A percentile compares a stretch with the other conserved stretches of the same genome.
phyloP scores from a whole-genome alignment of 2,888 invertebrate species.

The Pterostichus niger region DNA sequence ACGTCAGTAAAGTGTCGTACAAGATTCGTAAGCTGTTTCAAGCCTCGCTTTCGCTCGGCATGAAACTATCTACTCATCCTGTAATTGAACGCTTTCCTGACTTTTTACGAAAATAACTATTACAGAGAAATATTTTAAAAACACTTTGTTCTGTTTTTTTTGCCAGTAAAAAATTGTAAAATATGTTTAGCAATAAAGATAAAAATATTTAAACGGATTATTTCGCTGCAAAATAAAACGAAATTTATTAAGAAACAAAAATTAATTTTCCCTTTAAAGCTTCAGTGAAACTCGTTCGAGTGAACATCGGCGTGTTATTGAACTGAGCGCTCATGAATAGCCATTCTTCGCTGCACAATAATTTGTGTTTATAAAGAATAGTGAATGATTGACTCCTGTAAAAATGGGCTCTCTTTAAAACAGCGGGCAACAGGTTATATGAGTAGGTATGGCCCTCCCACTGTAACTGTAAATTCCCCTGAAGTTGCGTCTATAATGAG shows the following conservation, averaged over 20 bases:
- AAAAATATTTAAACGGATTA: too few relatives aligned
- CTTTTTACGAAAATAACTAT: too few relatives aligned
- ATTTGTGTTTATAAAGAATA: constrained; percentile 62
- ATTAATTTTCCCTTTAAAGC: background rate
- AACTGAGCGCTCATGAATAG: constrained; percentile 40
- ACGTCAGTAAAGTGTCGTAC: too few relatives aligned
- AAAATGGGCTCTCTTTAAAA: constrained; percentile 57
- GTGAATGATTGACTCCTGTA: constrained; percentile 63
- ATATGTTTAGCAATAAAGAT: too few relatives aligned
- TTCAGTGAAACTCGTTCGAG: constrained; percentile 9
- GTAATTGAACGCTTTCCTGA: too few relatives aligned
- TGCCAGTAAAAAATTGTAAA: too few relatives aligned
- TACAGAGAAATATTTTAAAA: too few relatives aligned
- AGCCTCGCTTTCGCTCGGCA: too few relatives aligned
- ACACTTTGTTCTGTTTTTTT: too few relatives aligned
- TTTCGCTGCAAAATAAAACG: background rate
- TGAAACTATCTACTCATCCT: too few relatives aligned
- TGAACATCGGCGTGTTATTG: constrained; percentile 13
- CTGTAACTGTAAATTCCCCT: constrained; percentile 59
- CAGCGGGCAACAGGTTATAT: constrained; percentile 58
- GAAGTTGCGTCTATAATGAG: constrained; percentile 50
- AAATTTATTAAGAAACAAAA: background rate
- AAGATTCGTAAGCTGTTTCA: too few relatives aligned
- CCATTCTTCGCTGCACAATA: constrained; percentile 55
- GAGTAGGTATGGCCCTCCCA: constrained; percentile 53